Percentiles rank a stretch among this genome's conserved stretches.
phyloP scores from a whole-genome alignment of 2,797 vertebrate genomes.

The Falco cherrug region DNA sequence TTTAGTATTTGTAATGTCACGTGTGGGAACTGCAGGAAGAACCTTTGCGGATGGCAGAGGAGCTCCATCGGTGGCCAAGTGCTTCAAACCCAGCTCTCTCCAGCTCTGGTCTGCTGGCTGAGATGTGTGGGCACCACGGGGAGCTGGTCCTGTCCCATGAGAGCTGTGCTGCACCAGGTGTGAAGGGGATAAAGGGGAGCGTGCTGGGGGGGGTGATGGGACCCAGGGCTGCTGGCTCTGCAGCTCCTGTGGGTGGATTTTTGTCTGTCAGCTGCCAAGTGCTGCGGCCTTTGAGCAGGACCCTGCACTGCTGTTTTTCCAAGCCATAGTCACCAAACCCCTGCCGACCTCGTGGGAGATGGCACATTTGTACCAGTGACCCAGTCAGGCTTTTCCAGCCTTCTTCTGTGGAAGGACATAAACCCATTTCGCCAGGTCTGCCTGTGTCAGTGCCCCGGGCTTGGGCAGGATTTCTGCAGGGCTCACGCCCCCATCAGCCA shows the following conservation, averaged over 20 bases:
- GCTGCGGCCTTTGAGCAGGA: background rate
- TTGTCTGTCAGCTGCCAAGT: background rate
- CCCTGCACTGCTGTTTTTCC: background rate
- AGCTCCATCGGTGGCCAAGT: rapidly evolving
- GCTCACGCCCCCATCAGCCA: background rate
- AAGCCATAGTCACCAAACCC: background rate
- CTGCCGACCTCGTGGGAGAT: rapidly evolving
- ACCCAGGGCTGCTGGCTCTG: background rate
- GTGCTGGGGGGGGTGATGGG: background rate
- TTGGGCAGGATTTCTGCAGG: background rate
- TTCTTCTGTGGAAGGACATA: background rate
- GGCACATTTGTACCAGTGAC: background rate
- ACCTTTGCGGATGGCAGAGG: background rate
- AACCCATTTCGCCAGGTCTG: background rate
- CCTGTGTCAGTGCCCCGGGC: rapidly evolving
- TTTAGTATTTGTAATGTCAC: background rate
- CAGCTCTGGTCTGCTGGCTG: rapidly evolving
- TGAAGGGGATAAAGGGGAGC: background rate
- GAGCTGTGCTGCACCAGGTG: background rate
- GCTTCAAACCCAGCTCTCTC: background rate
- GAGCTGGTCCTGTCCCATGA: background rate
- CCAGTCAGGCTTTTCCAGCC: background rate
- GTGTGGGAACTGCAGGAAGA: background rate
- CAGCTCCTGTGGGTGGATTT: rapidly evolving
- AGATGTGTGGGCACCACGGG: rapidly evolving